Percentiles rank a stretch among this genome's conserved stretches.
Evolutionary conservation across 2,797 vertebrate genomes (phyloP).

Genomic region (Brotula barbata): DNA sequence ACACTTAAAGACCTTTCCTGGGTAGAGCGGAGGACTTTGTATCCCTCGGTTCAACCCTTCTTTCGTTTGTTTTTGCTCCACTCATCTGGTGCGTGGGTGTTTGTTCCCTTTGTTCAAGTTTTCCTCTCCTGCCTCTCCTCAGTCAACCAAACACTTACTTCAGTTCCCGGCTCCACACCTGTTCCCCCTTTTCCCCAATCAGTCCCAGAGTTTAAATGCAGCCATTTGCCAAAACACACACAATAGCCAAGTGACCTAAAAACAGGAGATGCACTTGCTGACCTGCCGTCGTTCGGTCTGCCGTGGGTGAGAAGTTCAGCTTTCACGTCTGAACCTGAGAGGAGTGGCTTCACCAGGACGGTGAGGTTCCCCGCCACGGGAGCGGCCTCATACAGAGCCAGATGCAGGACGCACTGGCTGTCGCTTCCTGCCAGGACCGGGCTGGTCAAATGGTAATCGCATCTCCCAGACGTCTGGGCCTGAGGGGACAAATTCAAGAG

Average conservation of each 20-base stretch:
- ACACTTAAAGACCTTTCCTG: no score
- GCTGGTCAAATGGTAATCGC: constrained; percentile 82
- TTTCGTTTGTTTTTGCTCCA: no score
- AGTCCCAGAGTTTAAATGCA: no score
- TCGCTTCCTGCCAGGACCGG: constrained; percentile 77
- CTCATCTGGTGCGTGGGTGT: no score
- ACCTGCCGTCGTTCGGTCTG: constrained; percentile 71
- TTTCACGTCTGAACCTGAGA: constrained; percentile 60
- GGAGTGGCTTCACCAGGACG: constrained; percentile 71
- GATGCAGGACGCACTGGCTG: constrained; percentile 76
- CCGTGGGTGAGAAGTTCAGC: constrained; percentile 65
- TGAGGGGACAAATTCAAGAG: constrained; percentile 71
- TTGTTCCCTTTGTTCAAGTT: no score
- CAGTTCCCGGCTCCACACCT: no score
- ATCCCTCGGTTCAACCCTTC: no score
- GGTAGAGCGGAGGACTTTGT: no score
- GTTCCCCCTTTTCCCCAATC: no score
- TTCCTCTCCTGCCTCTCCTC: no score
- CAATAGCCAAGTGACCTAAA: neutral
- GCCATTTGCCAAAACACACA: no score
- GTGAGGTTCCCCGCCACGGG: constrained; percentile 76
- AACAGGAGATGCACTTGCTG: constrained; percentile 34
- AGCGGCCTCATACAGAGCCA: constrained; percentile 78
- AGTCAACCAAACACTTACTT: no score
- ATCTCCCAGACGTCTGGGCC: constrained; percentile 68